Evolutionary conservation across 2,113 vertebrate genomes (phyloP).

Genomic region (Nymphicus hollandicus): DNA sequence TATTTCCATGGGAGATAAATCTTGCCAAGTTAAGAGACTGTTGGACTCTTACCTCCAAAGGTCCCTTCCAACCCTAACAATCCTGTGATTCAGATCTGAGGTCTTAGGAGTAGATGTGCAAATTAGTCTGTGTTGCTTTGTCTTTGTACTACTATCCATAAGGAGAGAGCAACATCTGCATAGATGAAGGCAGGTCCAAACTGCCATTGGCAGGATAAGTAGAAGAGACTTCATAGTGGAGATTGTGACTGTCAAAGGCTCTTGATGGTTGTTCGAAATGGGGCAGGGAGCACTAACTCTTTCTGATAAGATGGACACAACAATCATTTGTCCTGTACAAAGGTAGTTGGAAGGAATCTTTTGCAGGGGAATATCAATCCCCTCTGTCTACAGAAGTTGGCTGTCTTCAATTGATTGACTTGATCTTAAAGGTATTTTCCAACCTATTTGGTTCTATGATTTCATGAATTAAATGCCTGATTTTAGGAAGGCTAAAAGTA

Average conservation of each 20-base stretch:
- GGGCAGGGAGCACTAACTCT: not conserved
- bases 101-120: not conserved
- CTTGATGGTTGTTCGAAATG: not conserved
- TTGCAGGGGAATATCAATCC: not conserved
- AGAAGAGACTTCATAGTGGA: not conserved
- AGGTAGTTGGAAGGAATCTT: not conserved
- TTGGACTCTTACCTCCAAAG: not conserved
- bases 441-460: not conserved
- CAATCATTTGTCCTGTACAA: not conserved
- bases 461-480: not conserved
- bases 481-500: not conserved
- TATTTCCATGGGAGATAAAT: not conserved
- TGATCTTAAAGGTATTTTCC: not conserved
- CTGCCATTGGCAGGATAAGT: not conserved
- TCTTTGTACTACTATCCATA: not conserved
- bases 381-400: not conserved
- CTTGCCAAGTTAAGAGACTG: not conserved
- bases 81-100: not conserved
- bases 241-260: not conserved
- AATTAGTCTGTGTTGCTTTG: not conserved
- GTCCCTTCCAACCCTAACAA: not conserved
- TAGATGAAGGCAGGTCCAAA: not conserved
- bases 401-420: not conserved
- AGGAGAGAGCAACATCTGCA: not conserved
- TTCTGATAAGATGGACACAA: not conserved